phyloP scores from a whole-genome alignment of 30 jellyfish, hydroid and myxozoan genomes.

The Hydra vulgaris region DNA sequence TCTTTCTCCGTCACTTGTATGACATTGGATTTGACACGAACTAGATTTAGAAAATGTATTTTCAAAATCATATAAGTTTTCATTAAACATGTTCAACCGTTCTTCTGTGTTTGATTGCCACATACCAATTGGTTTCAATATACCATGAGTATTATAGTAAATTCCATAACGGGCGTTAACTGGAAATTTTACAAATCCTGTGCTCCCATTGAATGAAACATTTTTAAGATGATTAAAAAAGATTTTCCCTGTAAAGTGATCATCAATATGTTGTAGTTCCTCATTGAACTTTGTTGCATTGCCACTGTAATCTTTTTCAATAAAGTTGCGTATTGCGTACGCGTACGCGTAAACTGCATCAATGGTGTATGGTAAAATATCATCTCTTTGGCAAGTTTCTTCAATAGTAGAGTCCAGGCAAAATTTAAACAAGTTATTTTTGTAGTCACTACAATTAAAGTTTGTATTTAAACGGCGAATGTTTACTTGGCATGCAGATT shows the following conservation, averaged over 20 bases:
- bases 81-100: slow-evolving; percentile 17
- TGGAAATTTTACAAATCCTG: slow-evolving; percentile 51
- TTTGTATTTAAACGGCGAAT: not conserved
- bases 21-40: slow-evolving; percentile 18
- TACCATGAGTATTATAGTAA: slow-evolving; percentile 15
- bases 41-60: not conserved
- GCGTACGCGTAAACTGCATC: slow-evolving; percentile 85
- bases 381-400: slow-evolving; percentile 51
- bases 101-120: slow-evolving; percentile 40
- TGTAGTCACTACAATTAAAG: slow-evolving; percentile 7
- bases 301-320: slow-evolving; percentile 20
- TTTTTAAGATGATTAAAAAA: slow-evolving; percentile 36
- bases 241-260: not conserved
- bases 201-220: slow-evolving; percentile 38
- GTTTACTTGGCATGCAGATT: slow-evolving; percentile 25
- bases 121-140: slow-evolving; percentile 41
- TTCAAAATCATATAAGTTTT: not conserved
- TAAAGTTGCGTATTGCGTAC: slow-evolving; percentile 42
- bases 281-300: slow-evolving; percentile 17
- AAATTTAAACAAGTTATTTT: slow-evolving; percentile 8
- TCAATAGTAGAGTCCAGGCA: slow-evolving; percentile 1
- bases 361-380: slow-evolving; percentile 56
- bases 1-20: not conserved
- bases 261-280: too few species aligned
- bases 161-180: slow-evolving; percentile 51